Evolutionary conservation across 2,888 invertebrate species (phyloP), one percentile per base, ranked within the genome.

Genomic region (Tinea semifulvella): DNA sequence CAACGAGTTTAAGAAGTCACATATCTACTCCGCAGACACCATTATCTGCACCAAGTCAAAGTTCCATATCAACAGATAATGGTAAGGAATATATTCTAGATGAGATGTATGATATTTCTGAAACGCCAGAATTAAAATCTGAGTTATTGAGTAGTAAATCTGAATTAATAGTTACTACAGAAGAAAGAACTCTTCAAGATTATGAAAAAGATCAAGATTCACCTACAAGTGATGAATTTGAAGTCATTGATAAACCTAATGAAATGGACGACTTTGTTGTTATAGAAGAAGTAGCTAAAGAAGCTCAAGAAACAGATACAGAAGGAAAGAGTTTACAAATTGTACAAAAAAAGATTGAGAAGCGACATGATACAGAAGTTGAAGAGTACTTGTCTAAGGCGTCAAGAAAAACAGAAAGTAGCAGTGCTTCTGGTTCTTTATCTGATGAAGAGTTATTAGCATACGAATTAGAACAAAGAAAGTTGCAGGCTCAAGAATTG

Each of bases 261-360:
- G 86, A 93, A 53, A 90, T 91, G 52, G 94, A 94, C 58, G 93
- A 94, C 55, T 93, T 93, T 60, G 91, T 94, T 1, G 91, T 93
- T 0, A 90, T 93, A 50, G 93, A 93, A 72, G 94, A 94, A 67
- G 92, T 94, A 1, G 93, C 90, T 1, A 90, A 88, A 61, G 93
- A 94, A 74, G 93, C 93, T 1, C 86, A 88, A 54, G 94, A 94
- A 70, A 87, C 85, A 46, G 93, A 93, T 56, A 81, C 87, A 2
- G 93, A 93, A 68, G 93, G 93, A 0, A 91, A 92, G 74, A 90
- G 92, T 63, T 84, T 93, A 10, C 80, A 84, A 50, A 93, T 93
- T 47, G 74, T 79, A 49, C 58, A 76, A 31, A 75, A 72, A 39
- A 74, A 68, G 49, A 81, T 79, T 53, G 71, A 82, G 3, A 84